phyloP scores from a whole-genome alignment of 2,888 invertebrate species.

The Podabrus alpinus region DNA sequence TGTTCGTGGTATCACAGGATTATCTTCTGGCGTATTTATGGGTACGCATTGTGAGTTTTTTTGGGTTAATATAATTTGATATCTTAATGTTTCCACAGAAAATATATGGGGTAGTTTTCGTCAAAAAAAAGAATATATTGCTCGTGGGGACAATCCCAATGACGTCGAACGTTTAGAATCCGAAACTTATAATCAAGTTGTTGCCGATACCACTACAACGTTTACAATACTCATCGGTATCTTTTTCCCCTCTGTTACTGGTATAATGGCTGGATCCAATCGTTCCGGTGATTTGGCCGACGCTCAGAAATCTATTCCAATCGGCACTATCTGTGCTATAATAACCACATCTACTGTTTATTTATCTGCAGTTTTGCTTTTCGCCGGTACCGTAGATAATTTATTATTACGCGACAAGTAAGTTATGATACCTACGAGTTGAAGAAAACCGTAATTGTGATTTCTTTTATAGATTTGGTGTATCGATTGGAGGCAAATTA shows the following conservation, averaged over 20 bases:
- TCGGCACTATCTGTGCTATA: slow-evolving; percentile 96
- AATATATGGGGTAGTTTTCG: slow-evolving; percentile 64
- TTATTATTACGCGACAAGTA: slow-evolving; percentile 95
- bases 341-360: slow-evolving; percentile 94
- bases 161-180: slow-evolving; percentile 75
- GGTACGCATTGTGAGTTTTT: slow-evolving; percentile 48
- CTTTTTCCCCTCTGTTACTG: slow-evolving; percentile 99
- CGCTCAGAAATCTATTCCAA: slow-evolving; percentile 97
- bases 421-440: slow-evolving; percentile 48
- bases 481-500: slow-evolving; percentile 92
- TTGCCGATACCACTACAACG: slow-evolving; percentile 88
- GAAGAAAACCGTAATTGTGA: neutral
- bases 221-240: slow-evolving; percentile 98
- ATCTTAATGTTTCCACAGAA: slow-evolving; percentile 55
- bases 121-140: slow-evolving; percentile 71
- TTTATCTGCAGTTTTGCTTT: slow-evolving; percentile 85
- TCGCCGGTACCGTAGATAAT: slow-evolving; percentile 94
- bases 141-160: slow-evolving; percentile 71
- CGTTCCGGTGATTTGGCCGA: slow-evolving; percentile 97
- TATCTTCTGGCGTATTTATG: slow-evolving; percentile 89
- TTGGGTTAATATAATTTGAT: neutral
- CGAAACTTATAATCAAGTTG: slow-evolving; percentile 79
- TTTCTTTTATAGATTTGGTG: slow-evolving; percentile 81
- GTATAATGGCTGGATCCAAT: slow-evolving; percentile 99
- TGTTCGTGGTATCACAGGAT: slow-evolving; percentile 85